These are phyloP conservation scores for Ips nitidus DNA, from an alignment of 1,140 invertebrate genomes.

Conservation along the genomic window DNA sequence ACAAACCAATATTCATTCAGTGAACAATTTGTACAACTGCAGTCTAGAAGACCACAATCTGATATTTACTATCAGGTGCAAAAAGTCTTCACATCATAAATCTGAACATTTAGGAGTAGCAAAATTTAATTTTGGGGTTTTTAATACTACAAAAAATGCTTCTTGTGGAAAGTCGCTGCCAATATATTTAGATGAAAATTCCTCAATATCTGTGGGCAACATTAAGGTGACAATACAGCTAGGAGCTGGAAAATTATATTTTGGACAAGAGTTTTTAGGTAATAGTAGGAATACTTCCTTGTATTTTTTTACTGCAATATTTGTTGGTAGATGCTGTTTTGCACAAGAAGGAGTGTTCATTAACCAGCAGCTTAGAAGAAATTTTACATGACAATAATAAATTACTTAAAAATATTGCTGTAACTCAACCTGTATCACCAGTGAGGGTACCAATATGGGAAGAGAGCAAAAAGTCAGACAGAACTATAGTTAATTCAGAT, in stretches of 20 bases:
- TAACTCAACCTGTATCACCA: too few species aligned
- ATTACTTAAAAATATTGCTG: too few species aligned
- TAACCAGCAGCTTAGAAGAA: not conserved
- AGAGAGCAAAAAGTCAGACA: too few species aligned
- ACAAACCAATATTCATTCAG: slow-evolving; percentile 45
- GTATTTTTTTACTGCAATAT: too few species aligned
- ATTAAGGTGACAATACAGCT: slow-evolving; percentile 55
- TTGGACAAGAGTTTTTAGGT: slow-evolving; percentile 57
- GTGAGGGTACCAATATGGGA: too few species aligned
- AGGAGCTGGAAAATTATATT: slow-evolving; percentile 55
- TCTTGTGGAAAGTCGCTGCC: slow-evolving; percentile 41
- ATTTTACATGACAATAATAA: too few species aligned
- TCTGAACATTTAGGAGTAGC: slow-evolving; percentile 41
- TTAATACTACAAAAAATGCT: slow-evolving; percentile 40
- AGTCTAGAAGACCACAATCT: slow-evolving; percentile 42
- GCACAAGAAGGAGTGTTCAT: not conserved
- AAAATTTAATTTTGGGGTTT: slow-evolving; percentile 43
- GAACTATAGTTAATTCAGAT: too few species aligned
- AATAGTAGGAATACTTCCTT: too few species aligned
- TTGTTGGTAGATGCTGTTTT: slow-evolving; percentile 7
- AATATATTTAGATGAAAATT: slow-evolving; percentile 41
- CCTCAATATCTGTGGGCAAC: slow-evolving; percentile 43
- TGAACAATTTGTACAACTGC: slow-evolving; percentile 39
- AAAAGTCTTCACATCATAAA: slow-evolving; percentile 45
- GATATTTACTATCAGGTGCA: slow-evolving; percentile 43